Evolutionary conservation across 2,113 vertebrate species (phyloP), one percentile per base, ranked within the genome.

Genomic region (Micromys minutus): DNA sequence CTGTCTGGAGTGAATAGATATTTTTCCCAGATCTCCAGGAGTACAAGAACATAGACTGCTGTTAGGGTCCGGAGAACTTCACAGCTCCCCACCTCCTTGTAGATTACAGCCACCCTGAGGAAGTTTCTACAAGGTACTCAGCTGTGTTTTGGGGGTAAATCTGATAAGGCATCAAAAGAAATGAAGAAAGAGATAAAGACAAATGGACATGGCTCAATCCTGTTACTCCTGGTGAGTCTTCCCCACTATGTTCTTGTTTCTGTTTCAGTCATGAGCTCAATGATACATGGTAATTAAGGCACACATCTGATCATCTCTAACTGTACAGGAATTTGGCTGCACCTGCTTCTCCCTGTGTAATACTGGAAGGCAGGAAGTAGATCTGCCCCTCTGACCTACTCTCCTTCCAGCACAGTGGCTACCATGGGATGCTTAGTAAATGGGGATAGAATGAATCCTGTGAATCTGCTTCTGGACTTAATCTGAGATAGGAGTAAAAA

Each of bases 401-500:
- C 67, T 91, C 26, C 76, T 39, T 34, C n/a, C 81, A 74, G 50
- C 55, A 65, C 2, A 15, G 45, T 19, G 1, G 19, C 72, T 89
- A 69, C 34, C 74, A n/a, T 29, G 57, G 75, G 83, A 13, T 75
- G 36, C 19, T 89, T 34, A n/a, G 31, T 65, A 31, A 91, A 71
- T 36, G 76, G 34, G 3, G 7, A 75, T 59, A 39, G 84, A 93
- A 65, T 22, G 12, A 93, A 92, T 84, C 24, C 34, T 81, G 7
- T 45, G 29, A 65, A 29, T 83, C 94, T 87, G 74, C 31, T 47
- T 42, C 76, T 29, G 87, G 69, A 89, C 34, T 22, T 34, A 95
- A 93, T 84, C 63, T 74, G 77, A 90, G 76, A 36, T 42, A 87
- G 57, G 24, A 94, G 85, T 79, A 12, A 59, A 90, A 67, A 61